Evolutionary conservation across 2,113 vertebrate species (phyloP), one percentile per base, ranked within the genome.

Genomic region (Gobio gobio): DNA sequence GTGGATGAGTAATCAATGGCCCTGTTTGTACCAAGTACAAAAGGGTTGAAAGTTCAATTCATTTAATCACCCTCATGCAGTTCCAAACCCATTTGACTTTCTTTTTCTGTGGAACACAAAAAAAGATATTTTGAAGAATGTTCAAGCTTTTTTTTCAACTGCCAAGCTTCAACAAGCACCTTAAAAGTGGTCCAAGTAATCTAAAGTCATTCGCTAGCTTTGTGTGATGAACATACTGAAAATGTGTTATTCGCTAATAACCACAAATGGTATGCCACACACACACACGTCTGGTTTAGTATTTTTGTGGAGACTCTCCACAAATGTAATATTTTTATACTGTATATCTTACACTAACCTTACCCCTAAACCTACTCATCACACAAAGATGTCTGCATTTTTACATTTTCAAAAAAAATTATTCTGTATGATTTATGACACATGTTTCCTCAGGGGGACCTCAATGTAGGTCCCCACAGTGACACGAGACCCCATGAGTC

Each of bases 1-100:
- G 70, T 24, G 54, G 54, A 59, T 24, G 22, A 59, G 56, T 24
- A 78, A 78, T 78, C 56, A 61, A 78, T 80, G 40, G 43, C 24
- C 33, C 43, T 63, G 59, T 80, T 76, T 76, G 45, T 76, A 22
- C 16, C 49, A 9, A 4, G 73, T 26, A 10, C 47, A 54, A 54
- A 75, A 76, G 24, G 73, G n/a, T 74, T 26, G 70, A 10, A 74
- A 14, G 70, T 74, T 47, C 22, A 73, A 12, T 47, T 45, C 20
- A 13, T 5, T 45, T 24, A 13, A 22, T 73, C 40, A 24, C 40
- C 40, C 10, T 8, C 70, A 45, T 0, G 10, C 6, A 13, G 12
- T 24, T 74, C n/a, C 43, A 73, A 73, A 47, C 4, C 2, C 43
- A 12, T 45, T n/a, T 72, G 68, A 4, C 40, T 73, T 73, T 6